Conservation (phyloP, 2,888 invertebrate genomes). For the Harpagoxenus sublaevis region DNA sequence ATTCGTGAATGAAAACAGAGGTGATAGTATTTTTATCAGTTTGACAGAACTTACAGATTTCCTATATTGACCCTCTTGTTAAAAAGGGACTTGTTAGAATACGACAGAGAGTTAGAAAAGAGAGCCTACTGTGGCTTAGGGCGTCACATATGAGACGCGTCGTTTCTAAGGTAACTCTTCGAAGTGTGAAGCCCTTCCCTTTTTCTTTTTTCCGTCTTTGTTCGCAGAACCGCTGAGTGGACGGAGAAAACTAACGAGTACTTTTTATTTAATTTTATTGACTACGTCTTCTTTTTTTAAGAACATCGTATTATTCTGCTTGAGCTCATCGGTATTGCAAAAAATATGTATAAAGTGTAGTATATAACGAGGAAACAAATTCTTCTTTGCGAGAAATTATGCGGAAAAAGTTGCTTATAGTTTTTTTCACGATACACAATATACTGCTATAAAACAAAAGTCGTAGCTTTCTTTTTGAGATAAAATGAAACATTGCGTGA, state of each 20-base stretch:
- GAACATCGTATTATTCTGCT: not conserved
- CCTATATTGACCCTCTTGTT: conserved; percentile 52
- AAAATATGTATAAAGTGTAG: not conserved
- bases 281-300: not conserved
- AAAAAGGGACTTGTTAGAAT: conserved; percentile 47
- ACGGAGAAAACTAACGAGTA: conserved; percentile 58
- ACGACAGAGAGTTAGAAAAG: conserved; percentile 17
- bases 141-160: conserved; percentile 59
- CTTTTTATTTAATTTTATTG: conserved; percentile 46
- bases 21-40: not conserved
- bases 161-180: conserved; percentile 49
- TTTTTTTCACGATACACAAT: conserved; percentile 15
- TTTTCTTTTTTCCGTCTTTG: conserved; percentile 17
- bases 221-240: not conserved
- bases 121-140: conserved; percentile 15
- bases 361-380: conserved; percentile 4
- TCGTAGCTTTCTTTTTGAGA: not conserved
- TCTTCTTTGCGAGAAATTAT: conserved; percentile 1
- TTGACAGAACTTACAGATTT: conserved; percentile 3
- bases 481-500: not conserved
- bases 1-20: not conserved
- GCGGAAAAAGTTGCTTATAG: not conserved
- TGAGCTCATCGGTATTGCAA: not conserved
- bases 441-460: not conserved
- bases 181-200: conserved; percentile 42